Percentiles rank a stretch among this genome's conserved stretches.
Conservation (phyloP, 1,140 invertebrate species). For the Drosophila pseudoananassae region DNA sequence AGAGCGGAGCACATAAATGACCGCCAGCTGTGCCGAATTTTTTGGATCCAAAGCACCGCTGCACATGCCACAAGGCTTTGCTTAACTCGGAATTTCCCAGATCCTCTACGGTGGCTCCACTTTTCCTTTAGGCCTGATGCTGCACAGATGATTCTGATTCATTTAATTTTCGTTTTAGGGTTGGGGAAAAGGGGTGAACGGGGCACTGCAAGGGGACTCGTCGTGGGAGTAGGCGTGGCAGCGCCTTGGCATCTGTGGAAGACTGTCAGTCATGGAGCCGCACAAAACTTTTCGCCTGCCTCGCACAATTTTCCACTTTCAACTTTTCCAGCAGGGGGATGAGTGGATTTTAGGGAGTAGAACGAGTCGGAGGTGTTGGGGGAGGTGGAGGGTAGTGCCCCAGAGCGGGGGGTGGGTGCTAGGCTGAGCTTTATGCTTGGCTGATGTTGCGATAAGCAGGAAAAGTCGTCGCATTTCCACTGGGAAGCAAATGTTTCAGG, state of each 20-base stretch:
- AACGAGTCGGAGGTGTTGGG: neutral
- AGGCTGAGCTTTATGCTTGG: constrained; percentile 77
- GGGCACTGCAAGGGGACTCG: constrained; percentile 4
- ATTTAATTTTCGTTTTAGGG: constrained; percentile 67
- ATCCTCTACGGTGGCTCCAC: neutral
- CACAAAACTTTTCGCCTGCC: constrained; percentile 73
- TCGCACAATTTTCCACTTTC: constrained; percentile 82
- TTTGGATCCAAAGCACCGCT: constrained; percentile 39
- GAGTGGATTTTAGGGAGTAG: neutral
- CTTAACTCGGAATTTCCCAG: neutral
- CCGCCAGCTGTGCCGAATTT: constrained; percentile 71
- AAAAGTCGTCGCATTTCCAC: constrained; percentile 35
- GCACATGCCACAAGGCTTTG: constrained; percentile 50
- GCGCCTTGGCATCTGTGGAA: constrained; percentile 40
- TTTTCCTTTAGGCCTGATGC: constrained; percentile 13
- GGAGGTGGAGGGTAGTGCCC: neutral
- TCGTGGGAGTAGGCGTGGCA: neutral
- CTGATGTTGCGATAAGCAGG: constrained; percentile 79
- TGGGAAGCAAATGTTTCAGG: neutral
- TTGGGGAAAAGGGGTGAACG: neutral
- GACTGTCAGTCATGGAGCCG: constrained; percentile 55
- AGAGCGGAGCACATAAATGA: constrained; percentile 48
- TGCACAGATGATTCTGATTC: constrained; percentile 73
- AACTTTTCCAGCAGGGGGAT: constrained; percentile 46
- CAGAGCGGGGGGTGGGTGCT: constrained; percentile 15